These are phyloP conservation scores for Cheilosia pagana DNA, from an alignment of 2,888 invertebrate species.

Conservation along the genomic window DNA sequence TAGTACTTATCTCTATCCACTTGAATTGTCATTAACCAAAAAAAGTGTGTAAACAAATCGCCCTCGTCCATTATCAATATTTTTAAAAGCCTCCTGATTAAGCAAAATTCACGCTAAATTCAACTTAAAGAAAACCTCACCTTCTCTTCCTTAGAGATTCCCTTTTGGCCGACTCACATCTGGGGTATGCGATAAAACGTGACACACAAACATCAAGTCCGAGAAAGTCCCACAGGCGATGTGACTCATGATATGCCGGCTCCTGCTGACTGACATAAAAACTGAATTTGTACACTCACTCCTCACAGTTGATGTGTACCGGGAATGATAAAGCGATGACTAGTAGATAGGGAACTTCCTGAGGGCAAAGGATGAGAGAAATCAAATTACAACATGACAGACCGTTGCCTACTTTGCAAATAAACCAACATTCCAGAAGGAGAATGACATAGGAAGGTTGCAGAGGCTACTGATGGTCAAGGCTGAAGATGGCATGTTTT, in stretches of 20 bases:
- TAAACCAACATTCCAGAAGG: not conserved
- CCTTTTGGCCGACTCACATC: slow-evolving; percentile 3
- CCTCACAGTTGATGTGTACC: not conserved
- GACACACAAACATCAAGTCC: not conserved
- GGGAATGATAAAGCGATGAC: slow-evolving; percentile 19
- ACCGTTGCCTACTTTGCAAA: slow-evolving; percentile 16
- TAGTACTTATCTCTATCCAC: too few relatives aligned
- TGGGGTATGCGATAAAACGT: slow-evolving; percentile 14
- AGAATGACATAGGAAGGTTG: not conserved
- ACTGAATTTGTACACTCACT: not conserved
- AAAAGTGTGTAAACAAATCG: too few relatives aligned
- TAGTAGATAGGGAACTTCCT: slow-evolving; percentile 7
- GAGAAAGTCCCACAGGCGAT: not conserved
- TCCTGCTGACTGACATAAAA: not conserved
- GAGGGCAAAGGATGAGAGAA: slow-evolving; percentile 1
- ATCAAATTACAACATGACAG: slow-evolving; percentile 36
- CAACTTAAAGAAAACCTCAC: not conserved
- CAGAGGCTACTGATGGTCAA: too few relatives aligned
- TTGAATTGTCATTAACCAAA: too few relatives aligned
- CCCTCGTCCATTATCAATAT: too few relatives aligned
- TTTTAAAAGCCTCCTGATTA: too few relatives aligned
- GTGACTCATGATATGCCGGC: slow-evolving; percentile 1
- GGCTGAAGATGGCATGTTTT: too few relatives aligned
- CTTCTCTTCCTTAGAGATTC: not conserved
- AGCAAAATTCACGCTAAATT: not conserved